Conservation (phyloP, 2,113 vertebrate genomes). For the Sarotherodon lohbergeri region DNA sequence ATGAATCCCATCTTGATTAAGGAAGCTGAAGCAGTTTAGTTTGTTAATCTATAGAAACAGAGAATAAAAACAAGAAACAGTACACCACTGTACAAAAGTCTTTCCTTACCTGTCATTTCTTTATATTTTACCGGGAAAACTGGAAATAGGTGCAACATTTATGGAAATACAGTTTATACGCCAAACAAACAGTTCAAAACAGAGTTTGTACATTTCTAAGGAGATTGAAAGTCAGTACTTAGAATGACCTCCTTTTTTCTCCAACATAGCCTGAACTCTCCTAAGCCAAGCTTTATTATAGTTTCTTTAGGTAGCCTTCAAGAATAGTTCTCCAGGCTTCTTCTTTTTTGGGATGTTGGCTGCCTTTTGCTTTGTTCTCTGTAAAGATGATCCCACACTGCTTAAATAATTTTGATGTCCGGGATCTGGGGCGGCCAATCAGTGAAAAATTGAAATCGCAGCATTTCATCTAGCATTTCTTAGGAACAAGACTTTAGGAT, state of each 20-base stretch:
- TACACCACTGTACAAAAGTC: neutral
- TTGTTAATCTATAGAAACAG: neutral
- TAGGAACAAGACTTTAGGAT: neutral
- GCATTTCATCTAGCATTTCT: neutral
- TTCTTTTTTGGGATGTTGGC: neutral
- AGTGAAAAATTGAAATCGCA: neutral
- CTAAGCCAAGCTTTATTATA: too few species aligned
- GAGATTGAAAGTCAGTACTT: too few species aligned
- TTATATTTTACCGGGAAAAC: too few species aligned
- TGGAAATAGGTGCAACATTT: too few species aligned
- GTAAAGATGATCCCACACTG: neutral
- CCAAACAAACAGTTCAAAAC: too few species aligned
- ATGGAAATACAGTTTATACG: too few species aligned
- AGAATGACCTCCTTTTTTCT: too few species aligned
- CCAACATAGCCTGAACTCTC: too few species aligned
- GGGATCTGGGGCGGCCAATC: fast-evolving
- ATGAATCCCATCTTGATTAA: neutral
- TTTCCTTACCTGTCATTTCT: neutral
- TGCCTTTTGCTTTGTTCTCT: neutral
- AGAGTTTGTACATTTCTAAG: too few species aligned
- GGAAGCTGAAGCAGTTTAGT: neutral
- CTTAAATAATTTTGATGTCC: neutral
- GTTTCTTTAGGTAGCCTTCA: neutral
- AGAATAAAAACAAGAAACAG: neutral
- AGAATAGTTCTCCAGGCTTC: neutral